A percentile compares a stretch with the other conserved stretches of the same genome.
Conservation (phyloP, 2,113 vertebrate species). For the Scomber scombrus region DNA sequence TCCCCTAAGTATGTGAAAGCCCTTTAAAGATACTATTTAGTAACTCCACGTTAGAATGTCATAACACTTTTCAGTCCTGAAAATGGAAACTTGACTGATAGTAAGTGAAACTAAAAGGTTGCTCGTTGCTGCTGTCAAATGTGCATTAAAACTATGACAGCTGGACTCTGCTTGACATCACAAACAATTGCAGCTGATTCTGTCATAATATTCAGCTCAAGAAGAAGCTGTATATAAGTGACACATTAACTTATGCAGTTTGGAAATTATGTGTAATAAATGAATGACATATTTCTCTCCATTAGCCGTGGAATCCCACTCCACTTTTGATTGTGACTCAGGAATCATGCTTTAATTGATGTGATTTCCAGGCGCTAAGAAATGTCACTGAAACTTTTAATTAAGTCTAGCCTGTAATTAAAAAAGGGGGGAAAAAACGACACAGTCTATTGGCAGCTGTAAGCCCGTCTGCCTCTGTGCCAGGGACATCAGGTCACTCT, state of each 20-base stretch:
- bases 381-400: constrained; percentile 79
- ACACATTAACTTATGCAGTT: constrained; percentile 28
- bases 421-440: constrained; percentile 27
- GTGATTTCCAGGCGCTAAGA: constrained; percentile 64
- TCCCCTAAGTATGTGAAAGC: constrained; percentile 47
- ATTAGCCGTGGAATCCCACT: neutral
- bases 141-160: constrained; percentile 23
- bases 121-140: constrained; percentile 40
- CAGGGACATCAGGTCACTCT: constrained; percentile 61
- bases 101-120: constrained; percentile 28
- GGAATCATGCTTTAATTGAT: constrained; percentile 72
- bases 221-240: constrained; percentile 11
- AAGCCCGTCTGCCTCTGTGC: constrained; percentile 46
- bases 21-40: constrained; percentile 31
- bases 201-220: constrained; percentile 16
- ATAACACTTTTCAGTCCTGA: neutral
- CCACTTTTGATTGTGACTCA: constrained; percentile 34
- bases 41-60: constrained; percentile 30
- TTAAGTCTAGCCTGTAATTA: constrained; percentile 74
- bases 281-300: constrained; percentile 35
- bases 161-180: constrained; percentile 33
- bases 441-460: constrained; percentile 46
- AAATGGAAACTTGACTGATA: constrained; percentile 48
- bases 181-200: constrained; percentile 37
- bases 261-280: constrained; percentile 49